Base-by-base conservation (phyloP, 2,113 vertebrate species). In the Eolophus roseicapilla region DNA sequence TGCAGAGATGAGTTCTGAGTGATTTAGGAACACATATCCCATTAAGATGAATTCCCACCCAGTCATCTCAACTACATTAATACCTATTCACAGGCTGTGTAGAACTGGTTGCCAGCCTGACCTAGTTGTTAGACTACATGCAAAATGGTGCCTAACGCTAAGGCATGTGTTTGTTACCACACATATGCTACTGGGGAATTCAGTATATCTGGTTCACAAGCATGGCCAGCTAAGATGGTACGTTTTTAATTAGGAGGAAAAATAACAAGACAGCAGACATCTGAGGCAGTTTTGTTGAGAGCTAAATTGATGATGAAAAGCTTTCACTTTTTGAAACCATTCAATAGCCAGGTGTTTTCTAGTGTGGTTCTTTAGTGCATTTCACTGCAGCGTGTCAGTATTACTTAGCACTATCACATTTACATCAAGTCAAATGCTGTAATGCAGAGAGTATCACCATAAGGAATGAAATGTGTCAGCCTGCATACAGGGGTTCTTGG, bases 391-490 rank as follows among this genome's bases (percentile, higher is more conserved):
- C 18, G 33, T 95, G 96, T 96, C 94, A 94, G 92, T 75, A 89
- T 85, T 88, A 77, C 93, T 97, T 92, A 94, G 92, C 88, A 94
- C 97, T 97, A 95, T 97, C 96, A 93, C 92, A 88, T 94, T 90
- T 91, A 93, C 73, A 94, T 96, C 95, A 93, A 97, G 91, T 95
- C 95, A 96, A 97, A 94, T 31, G 88, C 93, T 97, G 90, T 92
- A 95, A 96, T 43, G 44, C 86, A 92, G 90, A 82, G 70, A 96
- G 82, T 95, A 94, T 93, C 97, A 95, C 90, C 74, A 60, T 80
- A 97, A 96, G 91, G 93, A 95, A 90, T 95, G 92, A 97, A 93
- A 96, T 46, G 28, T 97, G 95, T 96, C 97, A 97, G 95, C 82
- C 75, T 92, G 93, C 74, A 90, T 94, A 69, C 35, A 81, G 59